phyloP scores from a whole-genome alignment of 1,140 invertebrate genomes.

The Thaumatotibia leucotreta region DNA sequence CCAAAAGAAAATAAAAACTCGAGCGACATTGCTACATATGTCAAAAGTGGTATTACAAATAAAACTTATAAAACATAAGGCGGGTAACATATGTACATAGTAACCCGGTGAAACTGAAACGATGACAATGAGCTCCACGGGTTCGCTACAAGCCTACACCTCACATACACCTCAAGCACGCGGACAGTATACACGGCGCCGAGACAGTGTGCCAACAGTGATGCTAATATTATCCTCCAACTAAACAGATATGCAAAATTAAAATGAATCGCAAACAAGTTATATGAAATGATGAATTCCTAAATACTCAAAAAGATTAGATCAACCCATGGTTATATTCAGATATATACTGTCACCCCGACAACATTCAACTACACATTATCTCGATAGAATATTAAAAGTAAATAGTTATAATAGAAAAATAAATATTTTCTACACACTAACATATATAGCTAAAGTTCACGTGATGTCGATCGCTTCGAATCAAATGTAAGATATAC shows the following conservation, averaged over 20 bases:
- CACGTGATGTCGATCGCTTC: conserved; percentile 64
- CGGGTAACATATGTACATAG: conserved; percentile 73
- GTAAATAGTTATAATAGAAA: conserved; percentile 61
- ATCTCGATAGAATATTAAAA: conserved; percentile 74
- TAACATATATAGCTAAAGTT: conserved; percentile 71
- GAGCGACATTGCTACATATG: conserved; percentile 76
- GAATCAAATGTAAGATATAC: conserved; percentile 45
- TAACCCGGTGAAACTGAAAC: conserved; percentile 70
- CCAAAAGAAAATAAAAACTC: conserved; percentile 65
- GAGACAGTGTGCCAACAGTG: conserved; percentile 11
- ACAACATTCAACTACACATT: conserved; percentile 73
- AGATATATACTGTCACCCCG: conserved; percentile 60
- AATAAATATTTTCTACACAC: conserved; percentile 76
- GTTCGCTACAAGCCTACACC: conserved; percentile 16
- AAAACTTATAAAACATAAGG: conserved; percentile 75
- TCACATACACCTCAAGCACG: conserved; percentile 9
- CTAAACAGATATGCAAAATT: conserved; percentile 61
- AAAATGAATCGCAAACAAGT: conserved; percentile 57
- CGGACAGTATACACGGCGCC: conserved; percentile 5
- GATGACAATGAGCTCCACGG: conserved; percentile 69
- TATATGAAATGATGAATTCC: conserved; percentile 59
- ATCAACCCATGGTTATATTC: conserved; percentile 46
- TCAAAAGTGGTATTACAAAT: conserved; percentile 79
- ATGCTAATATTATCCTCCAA: conserved; percentile 30
- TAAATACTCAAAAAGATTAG: conserved; percentile 53